A percentile compares a stretch with the other conserved stretches of the same genome.
Evolutionary conservation across 2,888 invertebrate genomes (phyloP).

Genomic region (Agrotis ipsilon): DNA sequence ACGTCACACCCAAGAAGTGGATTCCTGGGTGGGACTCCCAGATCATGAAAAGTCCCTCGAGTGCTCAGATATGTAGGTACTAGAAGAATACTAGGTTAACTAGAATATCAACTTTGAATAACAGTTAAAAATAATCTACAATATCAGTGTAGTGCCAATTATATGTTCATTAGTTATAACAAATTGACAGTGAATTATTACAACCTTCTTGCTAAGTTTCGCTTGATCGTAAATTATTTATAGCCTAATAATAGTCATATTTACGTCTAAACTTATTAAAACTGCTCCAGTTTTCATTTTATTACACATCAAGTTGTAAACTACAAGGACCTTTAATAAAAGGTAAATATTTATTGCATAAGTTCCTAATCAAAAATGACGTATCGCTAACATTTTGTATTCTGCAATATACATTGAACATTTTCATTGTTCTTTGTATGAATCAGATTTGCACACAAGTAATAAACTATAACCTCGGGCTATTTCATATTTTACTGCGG

Average conservation of each 20-base stretch:
- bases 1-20: too few species aligned
- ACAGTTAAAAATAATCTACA: neutral
- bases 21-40: too few species aligned
- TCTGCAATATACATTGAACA: constrained; percentile 30
- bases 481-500: constrained; percentile 51
- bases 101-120: too few species aligned
- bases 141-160: neutral
- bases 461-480: constrained; percentile 54
- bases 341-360: neutral
- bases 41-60: too few species aligned
- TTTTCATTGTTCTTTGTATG: constrained; percentile 52
- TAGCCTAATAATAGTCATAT: constrained; percentile 8
- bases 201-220: neutral
- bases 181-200: neutral
- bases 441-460: constrained; percentile 41
- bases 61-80: too few species aligned
- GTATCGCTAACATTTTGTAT: constrained; percentile 34
- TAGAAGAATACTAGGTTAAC: too few species aligned
- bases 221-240: constrained; percentile 25
- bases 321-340: neutral
- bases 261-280: constrained; percentile 9
- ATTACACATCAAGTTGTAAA: constrained; percentile 7
- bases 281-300: constrained; percentile 12
- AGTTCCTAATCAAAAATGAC: constrained; percentile 16
- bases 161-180: neutral